phyloP scores from a whole-genome alignment of 2,888 invertebrate genomes.

The Tachina grossa region DNA sequence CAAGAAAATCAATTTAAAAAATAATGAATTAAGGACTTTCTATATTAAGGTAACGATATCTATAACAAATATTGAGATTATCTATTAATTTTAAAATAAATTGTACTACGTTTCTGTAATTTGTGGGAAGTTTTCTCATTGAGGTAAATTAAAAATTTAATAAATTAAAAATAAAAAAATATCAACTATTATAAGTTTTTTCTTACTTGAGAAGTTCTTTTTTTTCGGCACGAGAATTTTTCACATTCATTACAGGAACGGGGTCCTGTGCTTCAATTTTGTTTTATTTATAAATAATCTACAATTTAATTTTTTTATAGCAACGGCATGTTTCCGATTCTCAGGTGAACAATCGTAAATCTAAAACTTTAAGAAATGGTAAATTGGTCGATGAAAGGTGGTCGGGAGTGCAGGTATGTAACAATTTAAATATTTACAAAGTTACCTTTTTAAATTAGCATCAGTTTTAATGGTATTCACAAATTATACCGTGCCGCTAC shows the following conservation, averaged over 20 bases:
- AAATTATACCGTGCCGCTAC: neutral
- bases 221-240: neutral
- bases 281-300: slow-evolving; percentile 34
- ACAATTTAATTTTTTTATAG: slow-evolving; percentile 84
- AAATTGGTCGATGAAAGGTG: slow-evolving; percentile 95
- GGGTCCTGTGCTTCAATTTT: neutral
- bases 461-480: neutral
- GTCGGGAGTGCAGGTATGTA: slow-evolving; percentile 92
- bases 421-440: neutral
- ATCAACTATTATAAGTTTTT: no score
- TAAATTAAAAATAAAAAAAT: no score
- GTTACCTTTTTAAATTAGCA: neutral
- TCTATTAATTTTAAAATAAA: no score
- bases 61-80: no score
- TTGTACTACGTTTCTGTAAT: no score
- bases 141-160: no score
- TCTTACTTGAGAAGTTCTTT: neutral
- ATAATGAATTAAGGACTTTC: no score
- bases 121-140: no score
- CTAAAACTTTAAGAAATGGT: slow-evolving; percentile 94
- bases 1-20: no score
- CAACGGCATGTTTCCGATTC: slow-evolving; percentile 99
- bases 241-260: no score
- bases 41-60: no score
- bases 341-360: slow-evolving; percentile 96